Conservation (phyloP, 2,797 vertebrate genomes). For the Thamnophis elegans region DNA sequence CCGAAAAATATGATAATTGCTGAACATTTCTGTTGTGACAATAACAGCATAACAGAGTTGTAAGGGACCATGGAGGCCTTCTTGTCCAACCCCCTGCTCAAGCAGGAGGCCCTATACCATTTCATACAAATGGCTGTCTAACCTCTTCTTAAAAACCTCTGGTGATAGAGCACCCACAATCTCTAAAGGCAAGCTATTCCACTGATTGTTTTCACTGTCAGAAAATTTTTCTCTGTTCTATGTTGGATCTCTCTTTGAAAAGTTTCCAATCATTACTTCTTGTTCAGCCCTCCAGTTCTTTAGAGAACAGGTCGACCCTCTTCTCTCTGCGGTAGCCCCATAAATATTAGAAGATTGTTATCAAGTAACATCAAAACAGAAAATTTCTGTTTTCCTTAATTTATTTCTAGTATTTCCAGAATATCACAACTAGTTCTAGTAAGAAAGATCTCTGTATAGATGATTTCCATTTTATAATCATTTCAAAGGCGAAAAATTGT, state of each 20-base stretch:
- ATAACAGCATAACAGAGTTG: background rate
- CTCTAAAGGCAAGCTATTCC: background rate
- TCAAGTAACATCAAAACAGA: background rate
- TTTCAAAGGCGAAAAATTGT: background rate
- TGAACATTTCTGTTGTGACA: background rate
- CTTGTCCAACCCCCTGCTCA: background rate
- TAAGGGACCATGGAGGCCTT: background rate
- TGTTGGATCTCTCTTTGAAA: background rate
- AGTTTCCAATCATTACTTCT: background rate
- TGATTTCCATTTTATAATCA: background rate
- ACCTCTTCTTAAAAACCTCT: background rate
- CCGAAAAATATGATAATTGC: too few species aligned
- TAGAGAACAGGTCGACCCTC: background rate
- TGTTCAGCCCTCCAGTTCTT: background rate
- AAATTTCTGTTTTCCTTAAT: background rate
- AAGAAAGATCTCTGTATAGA: background rate
- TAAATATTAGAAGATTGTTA: background rate
- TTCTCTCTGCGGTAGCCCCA: background rate
- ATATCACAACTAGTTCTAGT: background rate
- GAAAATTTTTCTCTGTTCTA: background rate
- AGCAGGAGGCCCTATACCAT: background rate
- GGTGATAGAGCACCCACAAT: background rate
- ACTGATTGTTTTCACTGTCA: background rate
- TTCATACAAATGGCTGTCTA: background rate
- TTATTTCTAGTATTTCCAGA: background rate